These are phyloP conservation scores for Drosophila kohkoa DNA, from an alignment of 1,140 invertebrate genomes.

Conservation along the genomic window DNA sequence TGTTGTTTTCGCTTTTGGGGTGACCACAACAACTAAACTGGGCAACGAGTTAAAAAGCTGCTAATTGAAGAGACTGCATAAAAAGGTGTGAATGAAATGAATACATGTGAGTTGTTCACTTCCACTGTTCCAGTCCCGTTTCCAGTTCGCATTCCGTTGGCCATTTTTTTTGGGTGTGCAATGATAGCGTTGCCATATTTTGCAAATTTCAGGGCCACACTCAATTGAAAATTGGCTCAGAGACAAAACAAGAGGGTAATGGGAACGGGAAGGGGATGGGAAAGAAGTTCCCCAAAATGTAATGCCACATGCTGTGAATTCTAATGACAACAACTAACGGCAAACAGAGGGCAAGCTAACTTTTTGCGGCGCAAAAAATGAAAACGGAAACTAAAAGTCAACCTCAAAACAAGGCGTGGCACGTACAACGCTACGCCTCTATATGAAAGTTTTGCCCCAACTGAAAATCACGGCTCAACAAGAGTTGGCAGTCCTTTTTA, in stretches of 20 bases:
- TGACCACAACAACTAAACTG: not conserved
- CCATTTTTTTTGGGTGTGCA: not conserved
- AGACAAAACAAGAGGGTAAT: not conserved
- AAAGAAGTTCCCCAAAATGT: slow-evolving; percentile 6
- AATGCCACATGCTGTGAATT: slow-evolving; percentile 43
- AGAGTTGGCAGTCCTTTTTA: slow-evolving; percentile 73
- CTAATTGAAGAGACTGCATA: not conserved
- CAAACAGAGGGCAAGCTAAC: slow-evolving; percentile 15
- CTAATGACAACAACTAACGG: slow-evolving; percentile 38
- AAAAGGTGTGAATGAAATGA: slow-evolving; percentile 5
- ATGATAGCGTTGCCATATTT: slow-evolving; percentile 5
- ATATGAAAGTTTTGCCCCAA: slow-evolving; percentile 52
- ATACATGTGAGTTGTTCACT: not conserved
- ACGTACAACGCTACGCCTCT: slow-evolving; percentile 46
- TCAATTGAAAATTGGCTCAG: slow-evolving; percentile 41
- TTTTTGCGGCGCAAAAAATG: slow-evolving; percentile 14
- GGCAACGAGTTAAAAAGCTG: slow-evolving; percentile 14
- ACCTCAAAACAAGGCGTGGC: slow-evolving; percentile 54
- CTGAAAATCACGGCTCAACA: slow-evolving; percentile 19
- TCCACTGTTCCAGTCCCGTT: not conserved
- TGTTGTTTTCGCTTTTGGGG: not conserved
- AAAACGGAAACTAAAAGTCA: slow-evolving; percentile 49
- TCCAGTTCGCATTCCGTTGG: not conserved
- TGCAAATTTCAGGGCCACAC: slow-evolving; percentile 1
- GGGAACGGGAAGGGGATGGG: too few species aligned